phyloP scores from a whole-genome alignment of 2,113 vertebrate genomes.

The Antigone vipio region DNA sequence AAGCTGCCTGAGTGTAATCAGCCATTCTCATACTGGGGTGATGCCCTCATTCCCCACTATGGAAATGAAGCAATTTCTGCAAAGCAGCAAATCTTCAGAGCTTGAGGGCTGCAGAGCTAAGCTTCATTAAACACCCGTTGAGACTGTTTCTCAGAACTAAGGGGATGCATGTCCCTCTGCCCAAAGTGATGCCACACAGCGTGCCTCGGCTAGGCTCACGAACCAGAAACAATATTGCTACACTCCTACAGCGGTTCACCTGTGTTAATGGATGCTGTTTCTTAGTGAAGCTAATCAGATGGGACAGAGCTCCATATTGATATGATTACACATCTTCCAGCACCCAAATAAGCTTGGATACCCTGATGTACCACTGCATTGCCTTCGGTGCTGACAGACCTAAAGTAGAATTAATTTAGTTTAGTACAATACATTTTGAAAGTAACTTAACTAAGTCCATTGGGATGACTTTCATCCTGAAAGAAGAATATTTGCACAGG shows the following conservation, averaged over 20 bases:
- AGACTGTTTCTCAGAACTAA: background rate
- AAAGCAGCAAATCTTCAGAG: background rate
- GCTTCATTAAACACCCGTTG: background rate
- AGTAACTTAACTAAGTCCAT: background rate
- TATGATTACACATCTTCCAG: background rate
- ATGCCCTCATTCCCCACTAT: constrained; percentile 12
- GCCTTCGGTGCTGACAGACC: background rate
- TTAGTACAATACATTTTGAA: background rate
- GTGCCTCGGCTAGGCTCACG: accelerated
- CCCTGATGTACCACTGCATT: background rate
- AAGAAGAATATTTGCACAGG: background rate
- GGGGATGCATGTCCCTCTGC: background rate
- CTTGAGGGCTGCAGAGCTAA: background rate
- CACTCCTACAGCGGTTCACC: background rate
- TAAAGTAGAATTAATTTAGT: background rate
- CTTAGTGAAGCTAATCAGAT: background rate
- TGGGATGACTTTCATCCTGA: background rate
- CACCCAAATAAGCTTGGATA: background rate
- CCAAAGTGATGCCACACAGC: background rate
- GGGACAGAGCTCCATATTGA: background rate
- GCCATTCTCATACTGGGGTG: background rate
- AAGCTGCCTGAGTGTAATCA: background rate
- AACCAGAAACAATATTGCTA: background rate
- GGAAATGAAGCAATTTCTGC: constrained; percentile 23
- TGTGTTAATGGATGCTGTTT: background rate